Conservation (phyloP, 2,888 invertebrate species). For the Globia sparganii region DNA sequence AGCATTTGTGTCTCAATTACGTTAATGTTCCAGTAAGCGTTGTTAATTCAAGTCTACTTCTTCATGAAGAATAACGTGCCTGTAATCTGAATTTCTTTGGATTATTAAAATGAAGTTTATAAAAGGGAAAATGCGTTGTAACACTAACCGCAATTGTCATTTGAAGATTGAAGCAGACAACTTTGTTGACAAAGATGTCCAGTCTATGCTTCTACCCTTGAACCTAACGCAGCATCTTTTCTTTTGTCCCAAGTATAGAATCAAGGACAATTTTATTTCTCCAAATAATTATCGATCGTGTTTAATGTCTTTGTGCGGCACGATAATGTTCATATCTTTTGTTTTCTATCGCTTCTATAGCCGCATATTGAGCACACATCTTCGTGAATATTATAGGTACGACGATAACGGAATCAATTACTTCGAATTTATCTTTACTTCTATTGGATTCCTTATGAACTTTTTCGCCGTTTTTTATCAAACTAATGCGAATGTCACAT, state of each 20-base stretch:
- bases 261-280: constrained; percentile 9
- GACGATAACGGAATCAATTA: not conserved
- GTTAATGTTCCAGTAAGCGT: not conserved
- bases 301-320: constrained; percentile 14
- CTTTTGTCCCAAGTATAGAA: constrained; percentile 18
- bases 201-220: constrained; percentile 24
- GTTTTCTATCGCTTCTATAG: not conserved
- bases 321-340: not conserved
- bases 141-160: too few relatives aligned
- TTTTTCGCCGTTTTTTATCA: not conserved
- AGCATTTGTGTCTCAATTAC: not conserved
- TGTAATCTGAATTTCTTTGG: not conserved
- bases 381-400: not conserved
- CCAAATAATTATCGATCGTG: not conserved
- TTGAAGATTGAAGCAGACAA: not conserved
- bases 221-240: constrained; percentile 7
- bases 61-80: not conserved
- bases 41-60: not conserved
- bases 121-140: not conserved
- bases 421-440: not conserved
- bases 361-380: not conserved
- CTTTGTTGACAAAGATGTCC: constrained; percentile 23
- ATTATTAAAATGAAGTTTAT: not conserved
- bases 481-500: not conserved
- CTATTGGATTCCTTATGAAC: not conserved